phyloP scores from a whole-genome alignment of 2,113 vertebrate genomes.

The Lagopus leucura region DNA sequence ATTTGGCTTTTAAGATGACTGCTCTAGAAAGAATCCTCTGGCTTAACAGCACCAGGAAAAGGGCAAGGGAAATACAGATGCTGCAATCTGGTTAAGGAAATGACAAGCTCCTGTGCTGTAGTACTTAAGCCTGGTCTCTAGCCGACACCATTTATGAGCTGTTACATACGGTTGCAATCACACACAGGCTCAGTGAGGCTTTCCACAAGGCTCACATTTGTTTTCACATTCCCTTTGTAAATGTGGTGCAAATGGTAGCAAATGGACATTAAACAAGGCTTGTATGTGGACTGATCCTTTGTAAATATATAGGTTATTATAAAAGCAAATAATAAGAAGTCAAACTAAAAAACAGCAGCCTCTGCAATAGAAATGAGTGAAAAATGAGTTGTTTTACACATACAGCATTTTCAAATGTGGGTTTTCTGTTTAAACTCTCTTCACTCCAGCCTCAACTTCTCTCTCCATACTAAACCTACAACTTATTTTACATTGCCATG shows the following conservation, averaged over 20 bases:
- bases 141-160: constrained; percentile 58
- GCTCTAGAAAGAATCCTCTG: constrained; percentile 67
- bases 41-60: constrained; percentile 44
- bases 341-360: constrained; percentile 30
- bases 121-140: constrained; percentile 26
- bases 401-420: constrained; percentile 39
- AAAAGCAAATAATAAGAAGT: constrained; percentile 56
- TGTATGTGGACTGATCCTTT: constrained; percentile 39
- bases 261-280: constrained; percentile 68
- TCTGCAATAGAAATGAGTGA: neutral
- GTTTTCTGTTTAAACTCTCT: constrained; percentile 66
- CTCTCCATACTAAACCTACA: constrained; percentile 50
- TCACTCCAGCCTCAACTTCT: constrained; percentile 56
- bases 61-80: constrained; percentile 54
- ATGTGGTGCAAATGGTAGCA: constrained; percentile 69
- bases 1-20: constrained; percentile 65
- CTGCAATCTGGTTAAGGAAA: constrained; percentile 51
- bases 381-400: constrained; percentile 30
- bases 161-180: constrained; percentile 48
- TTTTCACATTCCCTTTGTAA: constrained; percentile 63
- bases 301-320: constrained; percentile 54
- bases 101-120: constrained; percentile 47
- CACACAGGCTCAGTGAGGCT: constrained; percentile 31
- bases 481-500: constrained; percentile 65
- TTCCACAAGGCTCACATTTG: constrained; percentile 54